Conservation (phyloP, 2,113 vertebrate species). For the Colossoma macropomum region DNA sequence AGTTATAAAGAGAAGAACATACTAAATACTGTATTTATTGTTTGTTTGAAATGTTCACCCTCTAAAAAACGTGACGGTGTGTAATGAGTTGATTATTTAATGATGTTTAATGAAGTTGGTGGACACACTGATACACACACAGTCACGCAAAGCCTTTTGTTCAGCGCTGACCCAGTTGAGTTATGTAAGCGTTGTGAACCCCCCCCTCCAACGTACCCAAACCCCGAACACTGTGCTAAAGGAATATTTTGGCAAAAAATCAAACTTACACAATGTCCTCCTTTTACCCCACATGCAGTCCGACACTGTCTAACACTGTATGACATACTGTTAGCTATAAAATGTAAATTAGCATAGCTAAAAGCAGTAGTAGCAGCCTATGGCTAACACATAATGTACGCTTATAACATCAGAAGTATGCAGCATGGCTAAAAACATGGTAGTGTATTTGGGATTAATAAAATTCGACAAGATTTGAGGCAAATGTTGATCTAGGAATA, state of each 20-base stretch:
- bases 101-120: neutral
- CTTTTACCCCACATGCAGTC: neutral
- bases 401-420: too few species aligned
- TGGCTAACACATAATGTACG: too few species aligned
- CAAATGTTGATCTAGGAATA: too few species aligned
- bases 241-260: neutral
- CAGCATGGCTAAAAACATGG: too few species aligned
- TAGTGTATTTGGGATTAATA: too few species aligned
- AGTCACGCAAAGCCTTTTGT: slow-evolving; percentile 70
- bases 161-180: slow-evolving; percentile 21
- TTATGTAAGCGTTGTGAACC: slow-evolving; percentile 60
- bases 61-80: neutral
- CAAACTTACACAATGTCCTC: neutral
- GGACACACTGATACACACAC: neutral
- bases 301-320: neutral
- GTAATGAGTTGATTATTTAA: neutral
- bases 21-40: too few species aligned
- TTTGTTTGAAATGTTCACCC: neutral
- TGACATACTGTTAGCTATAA: neutral
- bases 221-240: neutral
- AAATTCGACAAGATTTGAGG: too few species aligned
- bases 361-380: slow-evolving; percentile 12
- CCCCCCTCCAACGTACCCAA: neutral
- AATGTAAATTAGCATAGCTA: slow-evolving; percentile 42
- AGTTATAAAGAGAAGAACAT: too few species aligned